phyloP scores from a whole-genome alignment of 2,888 invertebrate genomes.

The Mellilla xanthometata region DNA sequence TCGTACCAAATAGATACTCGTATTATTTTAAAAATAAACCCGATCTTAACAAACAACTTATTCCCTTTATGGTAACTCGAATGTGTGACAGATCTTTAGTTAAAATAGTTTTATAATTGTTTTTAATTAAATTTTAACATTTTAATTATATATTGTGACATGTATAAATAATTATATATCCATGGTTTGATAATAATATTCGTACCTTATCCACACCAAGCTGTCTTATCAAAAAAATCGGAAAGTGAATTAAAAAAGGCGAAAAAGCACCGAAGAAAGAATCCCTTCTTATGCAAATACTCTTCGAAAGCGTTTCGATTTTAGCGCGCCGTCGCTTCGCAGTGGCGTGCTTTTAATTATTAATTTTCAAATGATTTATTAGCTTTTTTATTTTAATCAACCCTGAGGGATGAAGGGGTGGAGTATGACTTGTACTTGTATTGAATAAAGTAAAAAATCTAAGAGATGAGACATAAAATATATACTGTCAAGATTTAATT shows the following conservation, averaged over 20 bases:
- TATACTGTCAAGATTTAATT: no score
- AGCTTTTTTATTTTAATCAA: constrained; percentile 42
- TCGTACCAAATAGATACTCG: no score
- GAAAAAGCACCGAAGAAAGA: constrained; percentile 47
- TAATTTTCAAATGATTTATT: constrained; percentile 80
- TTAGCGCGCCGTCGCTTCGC: constrained; percentile 56
- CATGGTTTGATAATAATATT: no score
- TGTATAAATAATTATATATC: no score
- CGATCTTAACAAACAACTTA: no score
- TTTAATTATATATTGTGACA: no score
- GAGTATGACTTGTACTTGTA: constrained; percentile 1
- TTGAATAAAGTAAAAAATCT: not conserved
- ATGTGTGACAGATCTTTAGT: no score
- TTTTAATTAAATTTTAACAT: no score
- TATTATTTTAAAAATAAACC: no score
- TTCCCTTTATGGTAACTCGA: no score
- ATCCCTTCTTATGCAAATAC: constrained; percentile 74
- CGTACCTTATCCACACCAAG: constrained; percentile 38
- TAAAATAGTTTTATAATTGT: no score
- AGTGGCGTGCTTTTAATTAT: constrained; percentile 70
- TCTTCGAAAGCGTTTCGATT: constrained; percentile 65
- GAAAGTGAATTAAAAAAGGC: constrained; percentile 52
- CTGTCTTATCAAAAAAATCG: constrained; percentile 44
- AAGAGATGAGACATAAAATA: no score
- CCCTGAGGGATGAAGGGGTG: constrained; percentile 10